These are phyloP conservation scores for Micronycteris hirsuta DNA, from an alignment of 2,113 vertebrate species.

Conservation along the genomic window DNA sequence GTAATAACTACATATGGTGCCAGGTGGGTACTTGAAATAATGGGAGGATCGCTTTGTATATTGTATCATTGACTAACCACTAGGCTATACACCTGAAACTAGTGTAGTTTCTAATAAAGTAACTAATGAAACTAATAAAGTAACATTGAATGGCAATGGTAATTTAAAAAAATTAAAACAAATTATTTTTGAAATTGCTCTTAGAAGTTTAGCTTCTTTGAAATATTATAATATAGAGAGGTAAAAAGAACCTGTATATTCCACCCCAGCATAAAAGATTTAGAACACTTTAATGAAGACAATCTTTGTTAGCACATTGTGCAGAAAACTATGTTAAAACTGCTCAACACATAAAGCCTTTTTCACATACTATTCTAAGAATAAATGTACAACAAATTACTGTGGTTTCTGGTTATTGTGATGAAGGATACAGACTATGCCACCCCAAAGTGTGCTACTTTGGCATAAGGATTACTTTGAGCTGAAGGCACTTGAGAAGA, in stretches of 20 bases:
- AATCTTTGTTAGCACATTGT: background rate
- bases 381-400: background rate
- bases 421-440: background rate
- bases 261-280: background rate
- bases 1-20: background rate
- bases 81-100: background rate
- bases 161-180: background rate
- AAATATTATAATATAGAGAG: background rate
- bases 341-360: background rate
- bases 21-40: background rate
- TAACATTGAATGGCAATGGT: background rate
- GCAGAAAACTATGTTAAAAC: constrained; percentile 8
- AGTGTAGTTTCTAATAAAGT: background rate
- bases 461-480: background rate
- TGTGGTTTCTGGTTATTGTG: background rate
- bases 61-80: background rate
- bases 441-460: background rate
- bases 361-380: background rate
- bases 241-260: background rate
- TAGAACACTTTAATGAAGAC: background rate
- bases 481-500: background rate
- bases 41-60: background rate
- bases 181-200: constrained; percentile 18
- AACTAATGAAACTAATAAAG: background rate
- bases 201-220: background rate